phyloP scores from a whole-genome alignment of 2,113 vertebrate species.

The Brachyhypopomus gauderio region DNA sequence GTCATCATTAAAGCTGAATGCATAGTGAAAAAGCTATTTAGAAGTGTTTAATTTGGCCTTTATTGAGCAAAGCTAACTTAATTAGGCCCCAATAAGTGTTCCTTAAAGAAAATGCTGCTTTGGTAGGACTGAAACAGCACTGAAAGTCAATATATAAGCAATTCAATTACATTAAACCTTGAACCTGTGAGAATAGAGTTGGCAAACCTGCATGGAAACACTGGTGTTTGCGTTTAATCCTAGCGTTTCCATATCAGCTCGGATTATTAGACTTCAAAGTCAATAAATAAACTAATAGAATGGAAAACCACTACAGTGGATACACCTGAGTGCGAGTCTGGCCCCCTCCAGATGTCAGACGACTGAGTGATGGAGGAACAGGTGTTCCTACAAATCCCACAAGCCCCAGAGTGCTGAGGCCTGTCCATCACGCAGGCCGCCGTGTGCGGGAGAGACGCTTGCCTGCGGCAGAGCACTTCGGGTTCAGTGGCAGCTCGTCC shows the following conservation, averaged over 20 bases:
- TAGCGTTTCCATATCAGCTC: neutral
- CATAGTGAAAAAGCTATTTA: no score
- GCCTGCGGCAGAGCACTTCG: slow-evolving; percentile 82
- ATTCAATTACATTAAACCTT: neutral
- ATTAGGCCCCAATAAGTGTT: no score
- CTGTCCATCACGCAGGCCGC: slow-evolving; percentile 27
- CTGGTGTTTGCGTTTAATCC: neutral
- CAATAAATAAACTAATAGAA: neutral
- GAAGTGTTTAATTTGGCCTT: no score
- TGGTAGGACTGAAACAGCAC: neutral
- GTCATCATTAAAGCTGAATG: no score
- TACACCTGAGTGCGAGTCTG: neutral
- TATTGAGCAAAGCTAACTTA: no score
- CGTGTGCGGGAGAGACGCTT: slow-evolving; percentile 30
- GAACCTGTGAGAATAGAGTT: neutral
- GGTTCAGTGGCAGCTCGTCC: slow-evolving; percentile 83
- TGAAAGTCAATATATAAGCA: neutral
- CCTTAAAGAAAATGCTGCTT: no score
- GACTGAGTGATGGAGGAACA: slow-evolving; percentile 6
- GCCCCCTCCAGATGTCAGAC: neutral
- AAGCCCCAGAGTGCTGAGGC: neutral
- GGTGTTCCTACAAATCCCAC: slow-evolving; percentile 41
- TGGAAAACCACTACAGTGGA: neutral
- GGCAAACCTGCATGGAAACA: slow-evolving; percentile 4
- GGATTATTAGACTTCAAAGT: neutral